Base-by-base conservation (phyloP, 2,888 invertebrate genomes). In the Gymnocheta viridis region DNA sequence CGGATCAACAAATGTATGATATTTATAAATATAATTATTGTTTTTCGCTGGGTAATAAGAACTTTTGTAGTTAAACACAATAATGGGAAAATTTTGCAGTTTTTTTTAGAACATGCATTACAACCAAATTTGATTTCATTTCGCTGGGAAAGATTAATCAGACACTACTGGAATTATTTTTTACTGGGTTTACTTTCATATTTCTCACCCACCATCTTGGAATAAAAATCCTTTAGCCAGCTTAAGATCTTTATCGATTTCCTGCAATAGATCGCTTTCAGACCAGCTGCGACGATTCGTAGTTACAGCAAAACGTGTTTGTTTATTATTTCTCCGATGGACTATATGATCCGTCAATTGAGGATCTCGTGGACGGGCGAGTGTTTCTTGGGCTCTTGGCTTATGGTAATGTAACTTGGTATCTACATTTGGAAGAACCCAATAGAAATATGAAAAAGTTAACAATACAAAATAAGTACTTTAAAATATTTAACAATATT, bases 171-270 rank as follows among this genome's bases (percentile, higher is more conserved):
- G 82, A 72, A 67, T 35, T 22, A 38, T 49, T 41, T 44, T 22
- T 24, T 12, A 62, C 4, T 5, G 56, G 70, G 29, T 22, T 62
- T 56, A 10, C 17, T 41, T 49, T 29, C n/a, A 17, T 19, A 44
- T 27, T 70, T 73, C 85, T 86, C 86, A 87, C 86, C 87, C 86
- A 92, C 92, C 92, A 88, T 90, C 89, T 87, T 90, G 92, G 90
- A 93, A 93, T 89, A 95, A 93, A 92, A 95, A 95, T 89, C 95
- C 95, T 90, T 93, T 94, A 88, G 94, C 93, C 89, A 94, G 89
- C 87, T 89, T 89, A 86, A 91, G 88, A 82, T 93, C 93, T 86
- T 92, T 93, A 92, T 95, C 94, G 90, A 95, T 95, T 92, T 95
- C 95, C 91, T 93, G 93, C 90, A 95, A 93, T 86, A 95, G 92